Conservation (phyloP, 2,113 vertebrate genomes). For the Puffinus mauretanicus region DNA sequence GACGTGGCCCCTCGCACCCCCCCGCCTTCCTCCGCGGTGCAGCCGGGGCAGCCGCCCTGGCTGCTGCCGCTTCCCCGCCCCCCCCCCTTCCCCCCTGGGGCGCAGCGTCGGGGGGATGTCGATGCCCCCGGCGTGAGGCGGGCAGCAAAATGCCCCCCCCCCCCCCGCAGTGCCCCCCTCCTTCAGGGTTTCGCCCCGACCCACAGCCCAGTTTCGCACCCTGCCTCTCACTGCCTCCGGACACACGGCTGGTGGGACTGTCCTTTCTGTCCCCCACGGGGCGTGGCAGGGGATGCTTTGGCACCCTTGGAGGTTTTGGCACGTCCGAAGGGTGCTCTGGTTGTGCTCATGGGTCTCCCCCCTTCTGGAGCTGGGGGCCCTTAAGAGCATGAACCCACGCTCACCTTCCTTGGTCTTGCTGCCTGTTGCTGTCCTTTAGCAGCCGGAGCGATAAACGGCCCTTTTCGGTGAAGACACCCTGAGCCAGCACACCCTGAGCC, state of each 20-base stretch:
- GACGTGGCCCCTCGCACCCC: background rate
- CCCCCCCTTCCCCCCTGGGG: too few species aligned
- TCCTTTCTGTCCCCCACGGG: background rate
- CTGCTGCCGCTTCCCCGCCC: background rate
- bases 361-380: background rate
- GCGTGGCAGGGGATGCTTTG: background rate
- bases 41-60: background rate
- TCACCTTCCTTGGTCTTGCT: background rate
- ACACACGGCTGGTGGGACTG: background rate
- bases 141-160: background rate
- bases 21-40: too few species aligned
- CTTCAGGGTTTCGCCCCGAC: background rate
- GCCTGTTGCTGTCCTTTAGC: background rate
- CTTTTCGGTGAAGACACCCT: too few species aligned
- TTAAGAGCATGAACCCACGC: accelerated
- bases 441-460: background rate
- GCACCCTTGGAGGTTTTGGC: background rate
- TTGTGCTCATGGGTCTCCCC: background rate
- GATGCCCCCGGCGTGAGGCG: background rate
- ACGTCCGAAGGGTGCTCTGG: background rate
- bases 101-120: background rate
- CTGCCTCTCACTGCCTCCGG: background rate
- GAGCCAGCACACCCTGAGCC: background rate
- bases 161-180: too few species aligned
- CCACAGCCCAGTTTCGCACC: too few species aligned